Base-by-base conservation (phyloP, 2,797 vertebrate genomes). In the Clarias laeviceps region DNA sequence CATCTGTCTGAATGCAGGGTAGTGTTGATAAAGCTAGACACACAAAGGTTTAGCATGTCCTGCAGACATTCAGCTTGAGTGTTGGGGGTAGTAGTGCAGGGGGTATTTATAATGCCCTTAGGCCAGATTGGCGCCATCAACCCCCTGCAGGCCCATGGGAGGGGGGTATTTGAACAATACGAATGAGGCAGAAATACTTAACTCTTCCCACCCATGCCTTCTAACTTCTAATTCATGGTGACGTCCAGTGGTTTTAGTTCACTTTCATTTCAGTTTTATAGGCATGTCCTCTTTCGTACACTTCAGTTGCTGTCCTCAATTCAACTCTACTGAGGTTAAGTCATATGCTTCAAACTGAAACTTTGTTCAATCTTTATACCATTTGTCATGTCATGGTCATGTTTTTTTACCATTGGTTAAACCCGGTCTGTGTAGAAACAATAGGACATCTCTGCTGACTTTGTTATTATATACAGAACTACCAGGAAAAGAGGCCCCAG, bases 31-130 rank as follows among this genome's bases (percentile, higher is more conserved):
- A 88, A 93, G 89, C 88, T 92, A 88, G 88, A 91, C 86, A 91
- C 90, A 94, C 93, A 93, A 93, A 95, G 86, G 89, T 92, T 92
- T 91, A 95, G 93, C 93, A 95, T 94, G 92, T 94, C 93, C 93
- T 91, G 93, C 94, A 94, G 94, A 95, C 94, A 93, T 94, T 95
- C 91, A 93, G 91, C 91, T 92, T 94, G 91, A 94, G 93, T 95
- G 94, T 91, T 91, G 92, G 94, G 92, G 92, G 91, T 93, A 91
- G 89, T 92, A 91, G 92, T 93, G 90, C 88, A 90, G 90, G 92
- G 92, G 90, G 92, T 94, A 95, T 96, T 95, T 96, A 96, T 96
- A 96, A 95, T 83, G 85, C 89, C 89, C 88, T 86, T 83, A 91
- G 86, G 89, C 89, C 86, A 89, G 85, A 59, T 88, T 87, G 84